phyloP scores from a whole-genome alignment of 1,140 invertebrate species.

The Drosophila suzukii region DNA sequence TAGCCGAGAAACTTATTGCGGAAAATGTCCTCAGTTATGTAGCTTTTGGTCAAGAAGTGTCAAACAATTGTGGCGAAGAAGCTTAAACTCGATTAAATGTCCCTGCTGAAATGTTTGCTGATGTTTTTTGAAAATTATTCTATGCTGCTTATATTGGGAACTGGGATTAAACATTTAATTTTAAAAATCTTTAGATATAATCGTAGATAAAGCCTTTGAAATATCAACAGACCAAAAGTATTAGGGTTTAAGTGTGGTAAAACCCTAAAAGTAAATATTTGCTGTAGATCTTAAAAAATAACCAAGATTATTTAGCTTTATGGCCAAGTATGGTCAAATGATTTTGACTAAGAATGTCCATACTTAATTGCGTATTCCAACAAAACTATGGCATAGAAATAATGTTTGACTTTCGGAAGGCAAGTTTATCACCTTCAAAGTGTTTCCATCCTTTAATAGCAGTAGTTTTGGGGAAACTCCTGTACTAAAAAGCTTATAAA shows the following conservation, averaged over 20 bases:
- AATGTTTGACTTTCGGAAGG: constrained; percentile 14
- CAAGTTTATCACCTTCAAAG: constrained; percentile 5
- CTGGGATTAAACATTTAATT: no score
- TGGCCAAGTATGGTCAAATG: not conserved
- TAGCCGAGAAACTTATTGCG: constrained; percentile 34
- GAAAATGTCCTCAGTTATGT: constrained; percentile 20
- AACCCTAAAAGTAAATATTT: no score
- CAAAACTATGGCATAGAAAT: not conserved
- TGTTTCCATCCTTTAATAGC: constrained; percentile 6
- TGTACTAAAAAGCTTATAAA: constrained; percentile 61
- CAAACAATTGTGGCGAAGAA: not conserved
- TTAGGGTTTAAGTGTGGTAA: no score
- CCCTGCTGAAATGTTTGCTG: not conserved
- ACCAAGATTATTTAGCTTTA: not conserved
- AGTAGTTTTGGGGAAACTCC: not conserved
- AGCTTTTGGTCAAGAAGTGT: constrained; percentile 9
- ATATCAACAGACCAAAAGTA: no score
- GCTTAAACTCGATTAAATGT: constrained; percentile 26
- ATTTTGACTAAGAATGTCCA: not conserved
- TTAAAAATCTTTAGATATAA: no score
- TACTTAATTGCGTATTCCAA: not conserved
- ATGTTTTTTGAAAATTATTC: not conserved
- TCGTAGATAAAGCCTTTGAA: no score
- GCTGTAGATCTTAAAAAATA: no score
- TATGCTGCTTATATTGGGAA: not conserved